phyloP scores from a whole-genome alignment of 35 echinoderm and acorn worm species.

The Hemicentrotus pulcherrimus region DNA sequence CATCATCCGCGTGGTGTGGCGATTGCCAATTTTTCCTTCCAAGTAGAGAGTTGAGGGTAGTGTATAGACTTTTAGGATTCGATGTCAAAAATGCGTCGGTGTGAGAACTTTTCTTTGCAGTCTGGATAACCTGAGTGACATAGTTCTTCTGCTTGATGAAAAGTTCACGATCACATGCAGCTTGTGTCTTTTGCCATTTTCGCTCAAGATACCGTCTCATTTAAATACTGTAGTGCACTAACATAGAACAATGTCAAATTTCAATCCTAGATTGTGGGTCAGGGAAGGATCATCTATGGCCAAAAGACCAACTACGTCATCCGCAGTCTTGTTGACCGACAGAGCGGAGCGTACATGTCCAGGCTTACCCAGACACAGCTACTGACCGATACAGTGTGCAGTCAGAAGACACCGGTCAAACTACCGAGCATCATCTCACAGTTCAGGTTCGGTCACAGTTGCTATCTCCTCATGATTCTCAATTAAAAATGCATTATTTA shows the following conservation, averaged over 20 bases:
- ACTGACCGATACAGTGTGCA: slow-evolving; percentile 66
- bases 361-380: slow-evolving; percentile 52
- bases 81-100: too few relatives aligned
- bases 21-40: too few relatives aligned
- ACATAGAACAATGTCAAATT: neutral
- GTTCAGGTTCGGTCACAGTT: slow-evolving; percentile 66
- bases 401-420: slow-evolving; percentile 84
- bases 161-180: too few relatives aligned
- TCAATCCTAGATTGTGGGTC: slow-evolving; percentile 60
- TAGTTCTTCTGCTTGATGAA: too few relatives aligned
- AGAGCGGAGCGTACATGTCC: slow-evolving; percentile 49
- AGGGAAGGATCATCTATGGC: slow-evolving; percentile 85
- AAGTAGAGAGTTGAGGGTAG: too few relatives aligned
- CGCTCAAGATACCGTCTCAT: too few relatives aligned
- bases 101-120: too few relatives aligned
- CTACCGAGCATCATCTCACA: slow-evolving; percentile 82
- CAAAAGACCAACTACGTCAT: slow-evolving; percentile 70
- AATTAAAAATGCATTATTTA: too few relatives aligned
- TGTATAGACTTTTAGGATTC: too few relatives aligned
- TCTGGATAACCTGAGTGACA: too few relatives aligned
- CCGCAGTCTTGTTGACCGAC: slow-evolving; percentile 67
- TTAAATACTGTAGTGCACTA: neutral
- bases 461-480: neutral
- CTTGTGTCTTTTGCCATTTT: too few relatives aligned
- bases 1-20: too few relatives aligned